Base-by-base conservation (phyloP, 2,888 invertebrate genomes). In the Marronus borbonicus region DNA sequence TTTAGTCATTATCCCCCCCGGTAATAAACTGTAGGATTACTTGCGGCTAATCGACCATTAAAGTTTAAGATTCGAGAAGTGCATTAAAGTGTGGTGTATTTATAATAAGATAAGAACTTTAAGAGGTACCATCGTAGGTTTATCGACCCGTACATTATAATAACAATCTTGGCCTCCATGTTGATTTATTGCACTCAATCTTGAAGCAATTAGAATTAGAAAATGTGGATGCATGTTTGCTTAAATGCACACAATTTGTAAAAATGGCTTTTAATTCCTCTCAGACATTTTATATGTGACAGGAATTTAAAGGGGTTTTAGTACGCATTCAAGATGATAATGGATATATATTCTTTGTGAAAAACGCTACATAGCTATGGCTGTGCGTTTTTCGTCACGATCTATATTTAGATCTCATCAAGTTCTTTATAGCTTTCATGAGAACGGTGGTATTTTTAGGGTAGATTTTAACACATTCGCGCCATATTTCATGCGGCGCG, bases 371-470 rank as follows among this genome's bases (percentile, higher is more conserved):
- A 10, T 20, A n/a, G 31, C 31, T 17, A 20, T 64, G 7, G 64
- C 62, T 1, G 62, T 31, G 36, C 31, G 31, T 64, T 28, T 64
- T 31, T 64, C 64, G 64, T 64, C 64, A 31, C 31, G 64, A 64
- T 8, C 39, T 64, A 64, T 64, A 64, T 64, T 64, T 64, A 64
- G 64, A 64, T 64, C 64, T 64, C 64, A 64, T 64, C 64, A 36
- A 36, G 64, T 64, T 36, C 31, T 64, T 64, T 64, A 64, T 64
- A 31, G 64, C 64, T 64, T 64, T 64, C 64, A 28, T 62, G 62
- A 62, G 36, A 62, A 62, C 17, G 64, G 3, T n/a, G 64, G 36
- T 64, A 64, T 64, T 64, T 64, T 64, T 64, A 64, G 64, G 36
- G 64, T 14, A 12, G 64, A 64, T 64, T 64, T 31, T 64, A 64